Evolutionary conservation across 2,888 invertebrate genomes (phyloP).

Genomic region (Ptychoptera albimana): DNA sequence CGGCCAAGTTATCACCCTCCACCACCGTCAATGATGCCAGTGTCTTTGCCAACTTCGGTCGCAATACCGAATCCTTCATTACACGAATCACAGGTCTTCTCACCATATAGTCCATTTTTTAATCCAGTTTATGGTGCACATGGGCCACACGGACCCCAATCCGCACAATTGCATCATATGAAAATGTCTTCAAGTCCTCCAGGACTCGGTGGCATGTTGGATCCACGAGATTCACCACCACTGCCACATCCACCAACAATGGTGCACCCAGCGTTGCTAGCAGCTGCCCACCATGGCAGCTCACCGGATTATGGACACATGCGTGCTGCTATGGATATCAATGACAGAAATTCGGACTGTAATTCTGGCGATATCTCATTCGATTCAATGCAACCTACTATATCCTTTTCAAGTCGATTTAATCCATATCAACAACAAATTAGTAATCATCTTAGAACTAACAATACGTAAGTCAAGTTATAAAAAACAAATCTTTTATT

Average conservation of each 20-base stretch:
- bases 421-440: too few species aligned
- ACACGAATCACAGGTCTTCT: constrained; percentile 87
- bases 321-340: constrained; percentile 59
- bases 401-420: constrained; percentile 68
- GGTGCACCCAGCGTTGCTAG: constrained; percentile 70
- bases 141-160: constrained; percentile 29
- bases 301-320: constrained; percentile 67
- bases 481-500: too few species aligned
- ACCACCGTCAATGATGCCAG: constrained; percentile 70
- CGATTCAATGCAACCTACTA: constrained; percentile 88
- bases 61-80: constrained; percentile 93
- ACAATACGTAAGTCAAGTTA: too few species aligned
- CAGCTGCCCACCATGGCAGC: constrained; percentile 65
- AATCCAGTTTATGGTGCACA: constrained; percentile 38
- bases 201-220: constrained; percentile 43
- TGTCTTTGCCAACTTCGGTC: constrained; percentile 84
- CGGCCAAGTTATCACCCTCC: constrained; percentile 39
- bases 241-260: constrained; percentile 71
- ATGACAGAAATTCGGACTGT: constrained; percentile 78
- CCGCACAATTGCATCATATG: constrained; percentile 27
- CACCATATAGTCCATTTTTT: constrained; percentile 82
- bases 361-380: constrained; percentile 82
- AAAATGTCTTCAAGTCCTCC: constrained; percentile 38
- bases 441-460: too few species aligned
- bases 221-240: constrained; percentile 66